phyloP scores from a whole-genome alignment of 2,797 vertebrate genomes.

The Merluccius polli region DNA sequence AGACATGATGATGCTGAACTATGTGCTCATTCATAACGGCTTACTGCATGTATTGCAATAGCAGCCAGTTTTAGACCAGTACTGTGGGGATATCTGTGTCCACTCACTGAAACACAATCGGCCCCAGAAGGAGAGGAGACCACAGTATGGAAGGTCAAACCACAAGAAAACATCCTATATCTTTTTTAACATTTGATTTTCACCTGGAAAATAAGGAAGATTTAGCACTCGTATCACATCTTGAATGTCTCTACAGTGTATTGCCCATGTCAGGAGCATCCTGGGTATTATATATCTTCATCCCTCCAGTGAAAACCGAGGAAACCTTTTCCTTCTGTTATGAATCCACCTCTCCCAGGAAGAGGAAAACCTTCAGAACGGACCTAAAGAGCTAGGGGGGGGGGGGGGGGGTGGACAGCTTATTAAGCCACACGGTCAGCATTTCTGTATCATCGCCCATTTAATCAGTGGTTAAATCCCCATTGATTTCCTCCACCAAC shows the following conservation, averaged over 20 bases:
- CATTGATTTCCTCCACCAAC: conserved; percentile 57
- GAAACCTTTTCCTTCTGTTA: too few species aligned
- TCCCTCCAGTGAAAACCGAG: too few species aligned
- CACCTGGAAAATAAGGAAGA: too few species aligned
- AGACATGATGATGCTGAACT: conserved; percentile 12
- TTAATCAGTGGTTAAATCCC: conserved; percentile 50
- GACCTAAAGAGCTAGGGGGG: neutral
- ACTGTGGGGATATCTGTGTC: conserved; percentile 63
- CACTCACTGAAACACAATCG: conserved; percentile 56
- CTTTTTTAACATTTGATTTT: too few species aligned
- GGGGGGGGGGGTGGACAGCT: too few species aligned
- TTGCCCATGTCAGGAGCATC: too few species aligned
- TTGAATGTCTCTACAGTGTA: too few species aligned
- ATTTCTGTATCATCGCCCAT: conserved; percentile 50
- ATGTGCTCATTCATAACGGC: conserved; percentile 36
- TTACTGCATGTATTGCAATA: conserved; percentile 39
- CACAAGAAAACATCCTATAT: too few species aligned
- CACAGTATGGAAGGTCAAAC: conserved; percentile 19
- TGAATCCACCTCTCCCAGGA: too few species aligned
- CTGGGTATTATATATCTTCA: too few species aligned
- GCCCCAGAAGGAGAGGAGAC: conserved; percentile 35
- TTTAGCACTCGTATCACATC: too few species aligned
- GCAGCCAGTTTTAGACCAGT: conserved; percentile 52
- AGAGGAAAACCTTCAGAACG: neutral
- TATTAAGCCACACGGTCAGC: conserved; percentile 38